Evolutionary conservation across 1,140 invertebrate genomes (phyloP), one percentile per base, ranked within the genome.

Genomic region (Pseudoatta argentina): DNA sequence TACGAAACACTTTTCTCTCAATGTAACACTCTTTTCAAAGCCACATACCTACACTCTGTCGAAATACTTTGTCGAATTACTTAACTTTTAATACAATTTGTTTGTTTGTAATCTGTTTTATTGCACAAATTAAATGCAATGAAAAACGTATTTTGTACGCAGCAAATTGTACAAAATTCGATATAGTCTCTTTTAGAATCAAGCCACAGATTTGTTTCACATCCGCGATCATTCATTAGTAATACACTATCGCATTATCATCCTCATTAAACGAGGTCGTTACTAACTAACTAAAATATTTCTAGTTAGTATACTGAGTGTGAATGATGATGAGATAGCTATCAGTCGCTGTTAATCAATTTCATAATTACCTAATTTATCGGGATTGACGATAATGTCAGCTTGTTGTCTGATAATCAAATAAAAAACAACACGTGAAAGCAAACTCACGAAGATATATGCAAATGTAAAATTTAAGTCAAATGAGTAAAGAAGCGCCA

Each of bases 211-310:
- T 48, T 61, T 73, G 79, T 39, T 24, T 48, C 24, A 39, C 67
- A 61, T 82, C 39, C 67, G 27, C 39, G 24, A 59, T 57, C 27
- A n/a, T 57, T 82, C 67, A 73, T 82, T 82, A 82, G 79, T 61
- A 73, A 82, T 82, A 61, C 55, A 59, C 66, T 48, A 72, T 21
- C 39, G 67, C 24, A 61, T 82, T 82, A 82, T 24, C 67, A 21
- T 61, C 39, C 79, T 82, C 79, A 55, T 82, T 82, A 73, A 82
- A 73, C 39, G 67, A 73, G 39, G 24, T 59, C 24, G 67, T 82
- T 73, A 82, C 67, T 73, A 73, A 82, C 39, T 82, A 59, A 82
- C 79, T 82, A 48, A 82, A 82, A 82, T 82, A 82, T 73, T 73
- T 44, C 67, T 72, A 82, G 39, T 61, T 53, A 18, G 67, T 61